Conservation (phyloP, 2,797 vertebrate genomes). For the Xenentodon cancila region DNA sequence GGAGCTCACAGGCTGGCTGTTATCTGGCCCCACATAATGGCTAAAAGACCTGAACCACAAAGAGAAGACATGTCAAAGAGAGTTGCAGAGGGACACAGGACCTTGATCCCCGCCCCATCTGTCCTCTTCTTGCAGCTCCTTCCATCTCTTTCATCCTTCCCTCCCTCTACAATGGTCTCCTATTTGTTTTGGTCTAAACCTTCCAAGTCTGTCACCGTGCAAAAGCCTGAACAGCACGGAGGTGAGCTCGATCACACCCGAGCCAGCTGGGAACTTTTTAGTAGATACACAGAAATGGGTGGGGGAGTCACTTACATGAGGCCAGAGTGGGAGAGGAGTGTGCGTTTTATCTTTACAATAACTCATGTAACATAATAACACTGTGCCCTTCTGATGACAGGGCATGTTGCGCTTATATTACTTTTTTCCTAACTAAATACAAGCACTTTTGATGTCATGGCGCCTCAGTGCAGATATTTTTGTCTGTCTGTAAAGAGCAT, state of each 20-base stretch:
- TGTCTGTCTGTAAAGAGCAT: constrained; percentile 21
- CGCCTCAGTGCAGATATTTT: constrained; percentile 53
- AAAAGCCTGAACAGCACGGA: constrained; percentile 65
- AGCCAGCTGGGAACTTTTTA: constrained; percentile 50
- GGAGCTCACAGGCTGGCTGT: constrained; percentile 39
- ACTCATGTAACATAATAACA: constrained; percentile 50
- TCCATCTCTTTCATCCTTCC: constrained; percentile 58
- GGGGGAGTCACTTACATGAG: constrained; percentile 18
- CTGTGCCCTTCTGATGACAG: constrained; percentile 53
- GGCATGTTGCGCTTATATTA: constrained; percentile 42
- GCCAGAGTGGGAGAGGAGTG: constrained; percentile 25
- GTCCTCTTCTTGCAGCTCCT: constrained; percentile 64
- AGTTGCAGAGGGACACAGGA: constrained; percentile 46
- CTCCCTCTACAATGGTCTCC: constrained; percentile 54
- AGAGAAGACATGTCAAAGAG: constrained; percentile 50
- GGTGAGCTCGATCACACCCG: constrained; percentile 49
- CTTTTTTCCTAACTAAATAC: constrained; percentile 31
- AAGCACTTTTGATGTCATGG: constrained; percentile 49
- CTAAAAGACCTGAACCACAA: constrained; percentile 52
- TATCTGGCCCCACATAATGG: constrained; percentile 47
- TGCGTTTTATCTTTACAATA: constrained; percentile 33
- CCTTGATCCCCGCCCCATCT: constrained; percentile 80
- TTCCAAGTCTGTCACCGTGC: constrained; percentile 47
- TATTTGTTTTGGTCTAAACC: constrained; percentile 61
- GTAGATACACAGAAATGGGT: constrained; percentile 15